phyloP scores from a whole-genome alignment of 2,888 invertebrate species.

The Willowsia nigromaculata region DNA sequence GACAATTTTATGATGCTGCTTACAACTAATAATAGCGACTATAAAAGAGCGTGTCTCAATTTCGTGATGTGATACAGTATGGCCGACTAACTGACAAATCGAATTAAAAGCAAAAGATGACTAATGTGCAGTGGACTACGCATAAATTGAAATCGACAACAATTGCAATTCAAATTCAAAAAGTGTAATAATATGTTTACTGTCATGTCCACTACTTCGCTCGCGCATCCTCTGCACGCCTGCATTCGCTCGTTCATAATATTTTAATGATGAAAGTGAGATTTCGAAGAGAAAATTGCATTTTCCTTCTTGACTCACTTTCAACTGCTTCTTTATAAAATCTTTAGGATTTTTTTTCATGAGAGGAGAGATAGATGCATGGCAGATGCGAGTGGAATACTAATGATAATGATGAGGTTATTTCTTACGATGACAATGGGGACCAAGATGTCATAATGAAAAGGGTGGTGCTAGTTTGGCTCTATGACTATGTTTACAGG shows the following conservation, averaged over 20 bases:
- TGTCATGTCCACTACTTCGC: neutral
- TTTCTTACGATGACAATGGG: neutral
- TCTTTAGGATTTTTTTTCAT: conserved; percentile 14
- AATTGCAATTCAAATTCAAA: conserved; percentile 11
- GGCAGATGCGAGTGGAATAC: neutral
- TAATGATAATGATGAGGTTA: neutral
- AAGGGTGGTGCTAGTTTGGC: neutral
- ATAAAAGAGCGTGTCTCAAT: neutral
- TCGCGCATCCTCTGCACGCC: neutral
- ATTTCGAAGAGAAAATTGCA: conserved; percentile 15
- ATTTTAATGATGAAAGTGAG: conserved; percentile 56
- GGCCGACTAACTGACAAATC: neutral
- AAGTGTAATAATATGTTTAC: neutral
- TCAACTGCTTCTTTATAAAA: neutral
- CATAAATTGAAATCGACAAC: neutral
- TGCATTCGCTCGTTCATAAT: neutral
- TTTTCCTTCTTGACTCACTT: neutral
- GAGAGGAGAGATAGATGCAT: neutral
- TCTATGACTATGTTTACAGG: neutral
- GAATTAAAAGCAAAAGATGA: neutral
- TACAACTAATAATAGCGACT: neutral
- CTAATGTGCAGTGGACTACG: neutral
- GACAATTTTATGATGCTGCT: neutral
- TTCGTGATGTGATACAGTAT: neutral
- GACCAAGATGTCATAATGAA: conserved; percentile 29